Evolutionary conservation across 1,140 invertebrate species (phyloP).

Genomic region (Drosophila saltans): DNA sequence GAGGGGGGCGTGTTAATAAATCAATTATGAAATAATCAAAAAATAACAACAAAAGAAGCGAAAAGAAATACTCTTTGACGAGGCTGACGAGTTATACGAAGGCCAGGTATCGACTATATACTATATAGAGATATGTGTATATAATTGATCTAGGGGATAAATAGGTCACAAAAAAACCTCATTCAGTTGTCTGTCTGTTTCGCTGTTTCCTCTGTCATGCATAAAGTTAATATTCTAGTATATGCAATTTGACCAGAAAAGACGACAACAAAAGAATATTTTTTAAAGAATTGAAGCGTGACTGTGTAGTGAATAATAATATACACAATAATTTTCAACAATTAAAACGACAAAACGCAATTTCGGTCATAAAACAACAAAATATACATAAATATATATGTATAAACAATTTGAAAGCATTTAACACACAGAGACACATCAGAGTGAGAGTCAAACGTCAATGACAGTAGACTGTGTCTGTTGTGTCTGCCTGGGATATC

Average conservation of each 20-base stretch:
- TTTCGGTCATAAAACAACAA: conserved; percentile 31
- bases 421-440: conserved; percentile 8
- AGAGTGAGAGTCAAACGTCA: conserved; percentile 55
- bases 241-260: conserved; percentile 11
- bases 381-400: background rate
- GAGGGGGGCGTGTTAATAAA: conserved; percentile 10
- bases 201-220: background rate
- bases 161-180: conserved; percentile 2
- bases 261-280: conserved; percentile 33
- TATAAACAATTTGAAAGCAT: conserved; percentile 32
- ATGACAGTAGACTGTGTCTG: conserved; percentile 48
- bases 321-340: conserved; percentile 19
- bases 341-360: conserved; percentile 41
- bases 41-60: background rate
- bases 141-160: background rate
- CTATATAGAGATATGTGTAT: background rate
- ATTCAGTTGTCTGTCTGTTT: background rate
- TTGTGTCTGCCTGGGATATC: conserved; percentile 18
- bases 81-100: conserved; percentile 7
- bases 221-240: conserved; percentile 8
- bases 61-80: conserved; percentile 25
- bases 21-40: conserved; percentile 22
- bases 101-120: background rate
- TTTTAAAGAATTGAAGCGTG: conserved; percentile 40
- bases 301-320: conserved; percentile 10